Percentiles rank a stretch among this genome's conserved stretches.
Conservation (phyloP, 2,888 invertebrate species). For the Drosophila kanekoi region DNA sequence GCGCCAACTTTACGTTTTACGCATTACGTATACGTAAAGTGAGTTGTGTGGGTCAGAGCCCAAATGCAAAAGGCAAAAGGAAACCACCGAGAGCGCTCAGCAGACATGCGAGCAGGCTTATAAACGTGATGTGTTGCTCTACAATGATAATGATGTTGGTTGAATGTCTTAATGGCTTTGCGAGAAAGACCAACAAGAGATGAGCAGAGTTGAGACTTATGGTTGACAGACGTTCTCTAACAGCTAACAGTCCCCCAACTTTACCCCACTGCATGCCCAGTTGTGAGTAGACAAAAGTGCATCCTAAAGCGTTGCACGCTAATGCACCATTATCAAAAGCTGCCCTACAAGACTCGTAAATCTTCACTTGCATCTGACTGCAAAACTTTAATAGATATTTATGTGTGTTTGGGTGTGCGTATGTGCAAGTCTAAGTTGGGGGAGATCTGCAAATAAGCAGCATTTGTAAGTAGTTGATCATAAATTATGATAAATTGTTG, state of each 20-base stretch:
- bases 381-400: slow-evolving; percentile 74
- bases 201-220: slow-evolving; percentile 39
- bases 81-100: slow-evolving; percentile 58
- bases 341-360: slow-evolving; percentile 63
- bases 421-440: slow-evolving; percentile 17
- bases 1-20: slow-evolving; percentile 48
- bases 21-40: slow-evolving; percentile 35
- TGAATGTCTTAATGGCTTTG: slow-evolving; percentile 11
- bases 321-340: slow-evolving; percentile 78
- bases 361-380: slow-evolving; percentile 73
- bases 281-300: slow-evolving; percentile 56
- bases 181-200: neutral
- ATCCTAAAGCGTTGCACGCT: slow-evolving; percentile 68
- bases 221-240: slow-evolving; percentile 54
- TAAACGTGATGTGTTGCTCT: slow-evolving; percentile 55
- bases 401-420: slow-evolving; percentile 45
- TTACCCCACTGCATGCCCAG: neutral
- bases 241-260: slow-evolving; percentile 17
- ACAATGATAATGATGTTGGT: slow-evolving; percentile 69
- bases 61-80: slow-evolving; percentile 57
- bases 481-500: slow-evolving; percentile 73
- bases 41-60: slow-evolving; percentile 54
- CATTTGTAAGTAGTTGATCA: slow-evolving; percentile 43
- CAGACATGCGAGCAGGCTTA: slow-evolving; percentile 62
- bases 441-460: slow-evolving; percentile 3